These are phyloP conservation scores for Drosophila macrospina DNA, from an alignment of 2,888 invertebrate species.

Conservation along the genomic window DNA sequence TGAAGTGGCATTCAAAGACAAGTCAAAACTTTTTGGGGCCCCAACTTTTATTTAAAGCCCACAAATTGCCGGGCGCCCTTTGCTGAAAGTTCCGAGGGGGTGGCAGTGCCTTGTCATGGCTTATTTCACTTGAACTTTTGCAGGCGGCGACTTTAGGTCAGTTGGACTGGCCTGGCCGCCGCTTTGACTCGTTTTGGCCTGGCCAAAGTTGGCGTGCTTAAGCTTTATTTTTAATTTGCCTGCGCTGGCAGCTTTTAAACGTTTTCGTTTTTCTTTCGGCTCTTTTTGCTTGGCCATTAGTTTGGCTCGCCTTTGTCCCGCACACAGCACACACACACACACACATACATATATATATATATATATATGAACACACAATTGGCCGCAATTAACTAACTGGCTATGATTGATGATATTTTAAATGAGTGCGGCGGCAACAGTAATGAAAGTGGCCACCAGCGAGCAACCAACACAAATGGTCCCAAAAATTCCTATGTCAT, in stretches of 20 bases:
- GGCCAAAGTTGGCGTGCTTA: slow-evolving; percentile 71
- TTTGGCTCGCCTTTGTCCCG: slow-evolving; percentile 54
- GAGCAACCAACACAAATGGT: slow-evolving; percentile 27
- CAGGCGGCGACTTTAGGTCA: slow-evolving; percentile 60
- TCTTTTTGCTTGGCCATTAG: slow-evolving; percentile 52
- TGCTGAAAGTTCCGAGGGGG: slow-evolving; percentile 48
- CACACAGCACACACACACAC: slow-evolving; percentile 10
- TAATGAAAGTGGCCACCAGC: slow-evolving; percentile 45
- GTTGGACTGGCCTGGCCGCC: slow-evolving; percentile 38
- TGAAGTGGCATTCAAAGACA: slow-evolving; percentile 66
- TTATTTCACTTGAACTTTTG: slow-evolving; percentile 77
- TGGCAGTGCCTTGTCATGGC: slow-evolving; percentile 65
- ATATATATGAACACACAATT: slow-evolving; percentile 25
- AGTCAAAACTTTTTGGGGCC: slow-evolving; percentile 57
- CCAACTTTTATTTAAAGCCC: slow-evolving; percentile 65
- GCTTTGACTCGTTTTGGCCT: slow-evolving; percentile 22
- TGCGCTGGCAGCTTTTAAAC: slow-evolving; percentile 70
- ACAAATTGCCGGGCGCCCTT: slow-evolving; percentile 1
- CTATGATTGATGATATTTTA: slow-evolving; percentile 84
- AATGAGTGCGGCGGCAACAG: slow-evolving; percentile 70
- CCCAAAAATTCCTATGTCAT: slow-evolving; percentile 52
- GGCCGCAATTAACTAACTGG: slow-evolving; percentile 77
- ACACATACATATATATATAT: slow-evolving; percentile 1
- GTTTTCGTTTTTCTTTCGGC: slow-evolving; percentile 47
- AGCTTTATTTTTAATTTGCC: slow-evolving; percentile 75